Conservation (phyloP, 2,113 vertebrate species). For the Lophochroa leadbeateri region DNA sequence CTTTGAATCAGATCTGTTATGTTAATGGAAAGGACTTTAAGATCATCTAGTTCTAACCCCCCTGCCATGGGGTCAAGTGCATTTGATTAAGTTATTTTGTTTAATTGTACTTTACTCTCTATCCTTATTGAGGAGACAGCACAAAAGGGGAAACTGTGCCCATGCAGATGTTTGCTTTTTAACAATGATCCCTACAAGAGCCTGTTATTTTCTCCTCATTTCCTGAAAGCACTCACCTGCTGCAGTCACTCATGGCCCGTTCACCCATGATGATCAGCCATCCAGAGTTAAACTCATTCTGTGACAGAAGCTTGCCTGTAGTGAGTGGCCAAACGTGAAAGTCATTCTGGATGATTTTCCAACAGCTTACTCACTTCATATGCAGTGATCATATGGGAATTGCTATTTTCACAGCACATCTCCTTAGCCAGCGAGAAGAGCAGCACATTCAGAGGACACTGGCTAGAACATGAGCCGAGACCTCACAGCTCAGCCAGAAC, state of each 20-base stretch:
- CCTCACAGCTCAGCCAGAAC: not conserved
- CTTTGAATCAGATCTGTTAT: not conserved
- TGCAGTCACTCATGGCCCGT: fast-evolving
- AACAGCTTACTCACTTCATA: not conserved
- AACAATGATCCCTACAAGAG: not conserved
- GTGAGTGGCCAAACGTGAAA: not conserved
- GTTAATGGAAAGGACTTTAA: not conserved
- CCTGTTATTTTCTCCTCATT: not conserved
- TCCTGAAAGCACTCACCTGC: not conserved
- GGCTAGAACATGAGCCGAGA: fast-evolving
- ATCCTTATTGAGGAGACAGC: not conserved
- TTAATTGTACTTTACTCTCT: not conserved
- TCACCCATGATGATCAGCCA: not conserved
- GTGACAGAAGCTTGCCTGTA: not conserved
- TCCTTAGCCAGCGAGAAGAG: too few species aligned
- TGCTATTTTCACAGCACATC: not conserved
- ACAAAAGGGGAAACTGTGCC: slow-evolving; percentile 19
- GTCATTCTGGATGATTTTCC: not conserved
- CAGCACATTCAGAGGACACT: not conserved
- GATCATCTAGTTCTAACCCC: not conserved
- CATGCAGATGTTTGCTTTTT: not conserved
- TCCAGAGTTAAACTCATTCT: too few species aligned
- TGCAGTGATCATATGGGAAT: not conserved
- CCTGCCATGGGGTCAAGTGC: not conserved
- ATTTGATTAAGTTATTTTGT: not conserved